Conservation (phyloP, 2,797 vertebrate genomes). For the Sebastes matsubarae region DNA sequence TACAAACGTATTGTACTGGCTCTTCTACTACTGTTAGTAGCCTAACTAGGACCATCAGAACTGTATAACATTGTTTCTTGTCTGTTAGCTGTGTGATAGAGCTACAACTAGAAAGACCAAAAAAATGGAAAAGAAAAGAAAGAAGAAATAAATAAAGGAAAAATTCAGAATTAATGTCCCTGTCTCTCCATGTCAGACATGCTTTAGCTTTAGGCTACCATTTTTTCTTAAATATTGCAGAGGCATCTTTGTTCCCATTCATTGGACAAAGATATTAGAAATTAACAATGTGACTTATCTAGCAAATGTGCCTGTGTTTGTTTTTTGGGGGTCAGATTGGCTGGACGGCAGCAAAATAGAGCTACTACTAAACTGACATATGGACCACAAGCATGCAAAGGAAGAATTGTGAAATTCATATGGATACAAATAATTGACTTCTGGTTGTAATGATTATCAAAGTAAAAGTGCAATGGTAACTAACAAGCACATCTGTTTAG, state of each 20-base stretch:
- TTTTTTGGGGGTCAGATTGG: background rate
- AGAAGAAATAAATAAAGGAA: too few species aligned
- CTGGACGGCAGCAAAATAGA: conserved; percentile 27
- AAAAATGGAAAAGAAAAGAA: background rate
- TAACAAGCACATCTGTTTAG: background rate
- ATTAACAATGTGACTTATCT: background rate
- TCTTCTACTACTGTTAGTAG: background rate
- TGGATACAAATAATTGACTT: background rate
- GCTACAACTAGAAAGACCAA: background rate
- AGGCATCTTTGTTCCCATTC: background rate
- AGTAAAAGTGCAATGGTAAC: conserved; percentile 2
- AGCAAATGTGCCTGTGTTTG: background rate
- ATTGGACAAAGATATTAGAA: background rate
- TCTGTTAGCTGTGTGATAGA: background rate
- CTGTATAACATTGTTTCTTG: background rate
- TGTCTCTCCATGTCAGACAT: background rate
- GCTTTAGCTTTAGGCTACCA: background rate
- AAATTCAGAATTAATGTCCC: too few species aligned
- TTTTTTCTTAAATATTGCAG: background rate
- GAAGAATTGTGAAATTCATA: background rate
- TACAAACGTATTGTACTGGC: background rate
- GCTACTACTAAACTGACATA: background rate
- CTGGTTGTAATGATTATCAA: background rate
- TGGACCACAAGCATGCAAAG: background rate
- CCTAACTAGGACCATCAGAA: background rate